Conservation (phyloP, 2,888 invertebrate species). For the Notodonta dromedarius region DNA sequence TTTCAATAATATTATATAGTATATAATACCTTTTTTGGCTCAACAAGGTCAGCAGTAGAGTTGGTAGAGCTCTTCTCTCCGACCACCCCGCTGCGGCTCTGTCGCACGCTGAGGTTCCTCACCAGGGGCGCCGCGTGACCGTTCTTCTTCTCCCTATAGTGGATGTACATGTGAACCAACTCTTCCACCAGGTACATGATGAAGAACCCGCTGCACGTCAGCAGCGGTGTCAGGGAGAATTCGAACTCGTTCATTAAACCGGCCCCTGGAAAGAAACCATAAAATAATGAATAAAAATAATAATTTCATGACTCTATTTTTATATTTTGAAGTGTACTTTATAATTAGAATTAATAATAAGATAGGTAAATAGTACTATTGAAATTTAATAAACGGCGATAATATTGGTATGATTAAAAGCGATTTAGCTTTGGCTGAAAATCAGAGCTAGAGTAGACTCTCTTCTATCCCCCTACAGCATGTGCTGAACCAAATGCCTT, state of each 20-base stretch:
- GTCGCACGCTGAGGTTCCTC: slow-evolving; percentile 73
- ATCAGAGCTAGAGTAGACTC: too few relatives aligned
- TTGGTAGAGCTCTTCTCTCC: slow-evolving; percentile 66
- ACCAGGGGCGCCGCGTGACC: slow-evolving; percentile 59
- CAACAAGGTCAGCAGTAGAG: slow-evolving; percentile 75
- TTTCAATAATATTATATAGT: background rate
- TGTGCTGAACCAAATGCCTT: too few relatives aligned
- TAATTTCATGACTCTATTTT: too few relatives aligned
- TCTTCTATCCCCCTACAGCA: too few relatives aligned
- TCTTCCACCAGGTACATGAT: slow-evolving; percentile 92
- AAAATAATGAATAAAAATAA: too few relatives aligned
- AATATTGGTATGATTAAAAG: too few relatives aligned
- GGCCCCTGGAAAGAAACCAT: slow-evolving; percentile 44
- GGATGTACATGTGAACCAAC: slow-evolving; percentile 88
- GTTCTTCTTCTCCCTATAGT: slow-evolving; percentile 72
- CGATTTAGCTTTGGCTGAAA: too few relatives aligned
- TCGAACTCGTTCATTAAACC: slow-evolving; percentile 77
- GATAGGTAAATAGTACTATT: too few relatives aligned
- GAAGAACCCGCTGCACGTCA: slow-evolving; percentile 91
- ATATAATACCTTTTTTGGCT: slow-evolving; percentile 42
- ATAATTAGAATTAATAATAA: too few relatives aligned
- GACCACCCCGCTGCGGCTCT: slow-evolving; percentile 52
- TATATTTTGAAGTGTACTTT: too few relatives aligned
- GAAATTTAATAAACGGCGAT: too few relatives aligned
- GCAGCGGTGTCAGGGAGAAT: slow-evolving; percentile 87